Evolutionary conservation across 2,113 vertebrate genomes (phyloP).

Genomic region (Astur gentilis): DNA sequence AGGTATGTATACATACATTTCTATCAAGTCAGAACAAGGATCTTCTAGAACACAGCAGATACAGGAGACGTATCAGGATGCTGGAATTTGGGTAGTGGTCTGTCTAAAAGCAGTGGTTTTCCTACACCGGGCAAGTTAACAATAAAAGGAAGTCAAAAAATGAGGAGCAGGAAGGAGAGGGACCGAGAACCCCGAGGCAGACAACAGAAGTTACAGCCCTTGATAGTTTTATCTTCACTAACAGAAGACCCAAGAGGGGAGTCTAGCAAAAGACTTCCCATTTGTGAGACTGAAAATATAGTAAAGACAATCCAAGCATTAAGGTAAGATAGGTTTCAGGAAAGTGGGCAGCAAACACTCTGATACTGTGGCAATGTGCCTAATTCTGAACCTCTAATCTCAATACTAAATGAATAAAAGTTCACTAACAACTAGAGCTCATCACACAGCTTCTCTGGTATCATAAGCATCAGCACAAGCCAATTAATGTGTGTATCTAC

Average conservation of each 20-base stretch:
- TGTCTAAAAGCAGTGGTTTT: background rate
- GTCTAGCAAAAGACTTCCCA: background rate
- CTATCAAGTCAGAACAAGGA: background rate
- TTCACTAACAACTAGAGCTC: background rate
- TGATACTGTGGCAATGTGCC: too few species aligned
- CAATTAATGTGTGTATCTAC: background rate
- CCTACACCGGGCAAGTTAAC: background rate
- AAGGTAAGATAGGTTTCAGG: background rate
- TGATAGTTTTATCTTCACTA: background rate
- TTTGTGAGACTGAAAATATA: background rate
- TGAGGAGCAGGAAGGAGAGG: background rate
- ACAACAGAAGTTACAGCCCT: background rate
- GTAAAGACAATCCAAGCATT: background rate
- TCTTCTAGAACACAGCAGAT: background rate
- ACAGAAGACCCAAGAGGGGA: background rate
- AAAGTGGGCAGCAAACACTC: background rate
- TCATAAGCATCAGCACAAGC: background rate
- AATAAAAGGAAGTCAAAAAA: background rate
- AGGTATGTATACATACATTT: background rate
- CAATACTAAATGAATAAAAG: background rate
- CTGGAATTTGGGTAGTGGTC: background rate
- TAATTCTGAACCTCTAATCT: background rate
- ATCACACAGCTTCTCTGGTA: background rate
- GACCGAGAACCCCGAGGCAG: background rate
- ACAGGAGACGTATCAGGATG: background rate